These are phyloP conservation scores for Diglossa cyanea DNA, from an alignment of 2,797 vertebrate genomes.

Conservation along the genomic window DNA sequence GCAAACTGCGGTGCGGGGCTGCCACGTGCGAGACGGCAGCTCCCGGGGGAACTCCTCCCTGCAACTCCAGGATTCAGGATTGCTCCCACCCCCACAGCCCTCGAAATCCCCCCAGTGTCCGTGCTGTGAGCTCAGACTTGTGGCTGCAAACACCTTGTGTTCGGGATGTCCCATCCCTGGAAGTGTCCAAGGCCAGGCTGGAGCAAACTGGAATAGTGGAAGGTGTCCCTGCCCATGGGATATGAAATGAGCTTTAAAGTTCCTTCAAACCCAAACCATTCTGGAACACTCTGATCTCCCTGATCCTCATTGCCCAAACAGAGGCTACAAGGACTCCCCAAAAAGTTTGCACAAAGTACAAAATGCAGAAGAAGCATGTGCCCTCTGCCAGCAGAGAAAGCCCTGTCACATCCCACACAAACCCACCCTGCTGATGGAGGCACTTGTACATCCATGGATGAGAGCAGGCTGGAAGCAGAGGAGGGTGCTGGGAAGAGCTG, in stretches of 20 bases:
- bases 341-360: neutral
- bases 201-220: neutral
- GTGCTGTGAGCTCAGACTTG: accelerated
- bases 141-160: accelerated
- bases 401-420: accelerated
- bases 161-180: neutral
- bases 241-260: neutral
- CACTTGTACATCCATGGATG: accelerated
- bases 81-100: neutral
- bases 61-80: accelerated
- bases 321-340: neutral
- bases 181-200: neutral
- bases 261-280: neutral
- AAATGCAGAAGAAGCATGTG: accelerated
- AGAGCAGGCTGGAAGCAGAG: neutral
- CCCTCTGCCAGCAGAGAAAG: neutral
- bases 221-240: neutral
- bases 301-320: accelerated
- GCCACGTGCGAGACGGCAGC: accelerated
- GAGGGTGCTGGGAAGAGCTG: neutral
- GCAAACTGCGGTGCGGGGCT: neutral
- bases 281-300: neutral
- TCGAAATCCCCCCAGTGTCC: accelerated
- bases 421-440: neutral
- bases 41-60: neutral